Base-by-base conservation (phyloP, 2,113 vertebrate genomes). In the Nothocercus julius region DNA sequence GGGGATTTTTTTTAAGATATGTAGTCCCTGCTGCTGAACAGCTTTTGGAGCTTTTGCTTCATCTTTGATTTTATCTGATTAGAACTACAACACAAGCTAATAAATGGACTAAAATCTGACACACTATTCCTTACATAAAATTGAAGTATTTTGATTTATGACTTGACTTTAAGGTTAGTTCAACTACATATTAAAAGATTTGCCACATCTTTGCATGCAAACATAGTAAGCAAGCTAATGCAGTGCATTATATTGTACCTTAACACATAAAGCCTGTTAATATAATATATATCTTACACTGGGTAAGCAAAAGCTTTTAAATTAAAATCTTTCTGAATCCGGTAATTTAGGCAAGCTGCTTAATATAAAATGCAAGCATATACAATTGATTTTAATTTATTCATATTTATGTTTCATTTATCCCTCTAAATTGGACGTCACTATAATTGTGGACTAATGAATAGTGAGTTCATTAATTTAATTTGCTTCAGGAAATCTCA, bases 401-500 rank as follows among this genome's bases (percentile, higher is more conserved):
- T 91, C 47, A 83, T 63, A 17, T 7, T 49, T 90, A 12, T 83
- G 36, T 75, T 78, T 90, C 27, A 75, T 47, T 79, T 44, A 85
- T 93, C 61, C 53, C 90, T 90, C 92, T 51, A 91, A 67, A 93
- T 61, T 34, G 87, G 30, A 91, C 32, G 72, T n/a, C 21, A 34
- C 27, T 66, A 11, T 62, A 82, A 51, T 68, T 93, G 47, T 64
- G 73, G 62, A 69, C 27, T 42, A 76, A 63, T 7, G 3, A 36
- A 40, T 32, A 61, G 4, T 49, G 21, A 36, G 38, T 88, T 79
- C 15, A 34, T 73, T 63, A 62, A 32, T 83, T 22, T 81, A 63
- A 77, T 73, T 94, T 77, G 13, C 32, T 94, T 67, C 63, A 84
- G 73, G 47, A 96, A 87, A 87, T 89, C 15, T 79, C 38, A 82